phyloP scores from a whole-genome alignment of 2,797 vertebrate genomes.

The Etheostoma nigrum region DNA sequence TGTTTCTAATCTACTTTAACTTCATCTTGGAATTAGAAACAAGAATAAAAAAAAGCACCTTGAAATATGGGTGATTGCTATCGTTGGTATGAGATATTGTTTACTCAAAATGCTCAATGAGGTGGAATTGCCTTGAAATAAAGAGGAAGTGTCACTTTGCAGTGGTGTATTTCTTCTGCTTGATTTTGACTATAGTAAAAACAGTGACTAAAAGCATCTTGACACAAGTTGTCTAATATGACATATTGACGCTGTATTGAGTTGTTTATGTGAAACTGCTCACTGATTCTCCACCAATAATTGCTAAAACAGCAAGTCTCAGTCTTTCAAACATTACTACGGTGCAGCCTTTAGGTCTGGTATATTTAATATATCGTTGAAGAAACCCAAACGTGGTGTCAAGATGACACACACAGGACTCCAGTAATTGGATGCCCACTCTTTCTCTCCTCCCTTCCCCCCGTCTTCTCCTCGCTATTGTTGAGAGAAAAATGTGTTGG shows the following conservation, averaged over 20 bases:
- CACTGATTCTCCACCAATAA: conserved; percentile 12
- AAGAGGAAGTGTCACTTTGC: not conserved
- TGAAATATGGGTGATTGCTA: not conserved
- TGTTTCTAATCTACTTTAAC: conserved; percentile 23
- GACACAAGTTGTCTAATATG: conserved; percentile 50
- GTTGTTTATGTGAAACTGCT: conserved; percentile 30
- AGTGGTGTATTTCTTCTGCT: conserved; percentile 5
- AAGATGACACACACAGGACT: conserved; percentile 71
- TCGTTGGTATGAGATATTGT: not conserved
- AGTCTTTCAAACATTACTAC: conserved; percentile 49
- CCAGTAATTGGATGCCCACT: conserved; percentile 75
- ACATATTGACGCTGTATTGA: conserved; percentile 28
- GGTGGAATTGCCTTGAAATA: not conserved
- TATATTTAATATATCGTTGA: conserved; percentile 57
- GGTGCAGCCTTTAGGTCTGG: conserved; percentile 47
- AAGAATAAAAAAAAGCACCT: not conserved
- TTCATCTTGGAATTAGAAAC: not conserved
- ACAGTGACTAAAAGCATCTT: conserved; percentile 20
- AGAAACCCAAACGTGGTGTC: conserved; percentile 64
- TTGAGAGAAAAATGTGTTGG: conserved; percentile 71
- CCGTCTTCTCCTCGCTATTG: conserved; percentile 57
- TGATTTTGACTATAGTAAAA: conserved; percentile 21
- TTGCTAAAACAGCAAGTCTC: conserved; percentile 3
- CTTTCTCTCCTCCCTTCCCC: not conserved
- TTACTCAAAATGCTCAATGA: conserved; percentile 1